phyloP scores from a whole-genome alignment of 1,140 invertebrate genomes.

The Schlechtendalia chinensis region DNA sequence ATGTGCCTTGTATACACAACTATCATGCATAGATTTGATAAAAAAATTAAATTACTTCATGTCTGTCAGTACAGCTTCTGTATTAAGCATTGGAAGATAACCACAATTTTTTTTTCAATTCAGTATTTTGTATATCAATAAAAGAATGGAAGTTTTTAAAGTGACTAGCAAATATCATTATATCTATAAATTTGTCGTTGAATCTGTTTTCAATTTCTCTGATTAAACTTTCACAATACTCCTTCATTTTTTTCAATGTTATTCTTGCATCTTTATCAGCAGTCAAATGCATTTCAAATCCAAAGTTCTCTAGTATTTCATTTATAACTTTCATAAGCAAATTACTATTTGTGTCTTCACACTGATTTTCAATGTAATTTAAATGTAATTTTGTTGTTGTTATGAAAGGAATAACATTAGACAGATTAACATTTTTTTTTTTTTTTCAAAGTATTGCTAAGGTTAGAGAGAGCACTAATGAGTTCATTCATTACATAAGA shows the following conservation, averaged over 20 bases:
- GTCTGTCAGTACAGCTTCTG: neutral
- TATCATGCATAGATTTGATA: neutral
- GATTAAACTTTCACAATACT: conserved; percentile 23
- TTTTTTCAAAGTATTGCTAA: conserved; percentile 31
- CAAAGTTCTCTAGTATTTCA: conserved; percentile 7
- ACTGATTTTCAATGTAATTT: conserved; percentile 30
- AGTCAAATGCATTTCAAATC: conserved; percentile 16
- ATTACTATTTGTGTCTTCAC: conserved; percentile 23
- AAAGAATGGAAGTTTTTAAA: conserved; percentile 34
- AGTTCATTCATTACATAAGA: conserved; percentile 34
- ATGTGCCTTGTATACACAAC: conserved; percentile 9
- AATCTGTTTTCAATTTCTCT: conserved; percentile 21
- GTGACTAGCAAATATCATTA: conserved; percentile 27
- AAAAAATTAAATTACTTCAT: conserved; percentile 32
- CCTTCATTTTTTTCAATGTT: conserved; percentile 23
- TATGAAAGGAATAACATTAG: conserved; percentile 14
- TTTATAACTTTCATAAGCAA: conserved; percentile 6
- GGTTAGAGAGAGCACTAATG: conserved; percentile 12
- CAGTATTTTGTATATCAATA: conserved; percentile 8
- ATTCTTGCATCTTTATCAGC: conserved; percentile 19
- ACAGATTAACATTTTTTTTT: conserved; percentile 25
- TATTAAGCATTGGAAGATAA: conserved; percentile 25
- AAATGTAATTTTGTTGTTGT: conserved; percentile 33
- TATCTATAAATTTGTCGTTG: neutral
- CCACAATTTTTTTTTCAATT: conserved; percentile 29